A percentile compares a stretch with the other conserved stretches of the same genome.
Conservation (phyloP, 1,140 invertebrate species). For the Conus betulinus region DNA sequence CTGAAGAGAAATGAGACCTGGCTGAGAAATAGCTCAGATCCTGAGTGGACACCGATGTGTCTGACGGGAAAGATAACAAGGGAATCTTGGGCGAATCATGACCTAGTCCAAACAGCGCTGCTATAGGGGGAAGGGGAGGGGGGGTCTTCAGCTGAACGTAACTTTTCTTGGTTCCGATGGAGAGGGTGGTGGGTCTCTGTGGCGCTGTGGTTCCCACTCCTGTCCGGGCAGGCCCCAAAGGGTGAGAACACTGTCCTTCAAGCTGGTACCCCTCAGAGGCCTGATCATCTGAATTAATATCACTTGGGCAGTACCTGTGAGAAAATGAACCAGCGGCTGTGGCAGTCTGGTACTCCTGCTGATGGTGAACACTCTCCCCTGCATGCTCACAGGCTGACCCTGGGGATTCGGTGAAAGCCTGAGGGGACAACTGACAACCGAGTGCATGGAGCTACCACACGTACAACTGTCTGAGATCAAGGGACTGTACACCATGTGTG, state of each 20-base stretch:
- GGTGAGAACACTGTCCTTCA: constrained; percentile 80
- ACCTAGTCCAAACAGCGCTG: constrained; percentile 43
- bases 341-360: constrained; percentile 55
- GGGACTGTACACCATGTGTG: constrained; percentile 48
- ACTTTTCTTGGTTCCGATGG: constrained; percentile 57
- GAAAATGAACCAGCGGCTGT: constrained; percentile 54
- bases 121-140: constrained; percentile 51
- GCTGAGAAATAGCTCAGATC: constrained; percentile 63
- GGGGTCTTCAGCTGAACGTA: constrained; percentile 48
- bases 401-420: constrained; percentile 61
- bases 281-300: not conserved
- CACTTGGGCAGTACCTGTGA: constrained; percentile 81
- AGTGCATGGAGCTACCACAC: constrained; percentile 65
- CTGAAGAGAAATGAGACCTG: constrained; percentile 69
- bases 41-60: constrained; percentile 40
- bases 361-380: constrained; percentile 69
- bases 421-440: constrained; percentile 13
- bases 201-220: constrained; percentile 79
- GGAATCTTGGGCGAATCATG: constrained; percentile 14
- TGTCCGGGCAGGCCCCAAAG: constrained; percentile 67
- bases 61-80: constrained; percentile 1
- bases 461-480: constrained; percentile 69
- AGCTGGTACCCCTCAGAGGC: not conserved
- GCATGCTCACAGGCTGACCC: constrained; percentile 67
- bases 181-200: constrained; percentile 86